These are phyloP conservation scores for Maconellicoccus hirsutus DNA, from an alignment of 1,140 invertebrate species.

Conservation along the genomic window DNA sequence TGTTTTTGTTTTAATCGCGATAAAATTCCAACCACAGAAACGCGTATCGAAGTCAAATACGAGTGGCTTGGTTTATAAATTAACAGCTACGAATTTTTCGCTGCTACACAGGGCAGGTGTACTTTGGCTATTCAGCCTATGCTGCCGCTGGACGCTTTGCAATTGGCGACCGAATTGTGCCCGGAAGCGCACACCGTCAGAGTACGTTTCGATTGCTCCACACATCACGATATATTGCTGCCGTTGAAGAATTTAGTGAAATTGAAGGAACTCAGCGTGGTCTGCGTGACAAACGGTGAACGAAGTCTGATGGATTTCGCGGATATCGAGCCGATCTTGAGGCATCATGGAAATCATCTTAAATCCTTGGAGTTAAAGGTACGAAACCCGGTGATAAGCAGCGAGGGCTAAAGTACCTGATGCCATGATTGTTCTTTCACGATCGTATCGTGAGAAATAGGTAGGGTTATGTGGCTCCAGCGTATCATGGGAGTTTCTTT, in stretches of 20 bases:
- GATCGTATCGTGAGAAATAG: too few relatives aligned
- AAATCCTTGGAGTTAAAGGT: conserved; percentile 32
- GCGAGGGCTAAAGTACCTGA: neutral
- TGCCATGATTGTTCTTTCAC: too few relatives aligned
- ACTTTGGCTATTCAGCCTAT: conserved; percentile 29
- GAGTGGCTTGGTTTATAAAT: too few relatives aligned
- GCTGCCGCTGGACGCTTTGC: conserved; percentile 30
- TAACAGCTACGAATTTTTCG: neutral
- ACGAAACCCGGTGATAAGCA: too few relatives aligned
- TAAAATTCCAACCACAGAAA: too few relatives aligned
- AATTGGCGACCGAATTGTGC: conserved; percentile 30
- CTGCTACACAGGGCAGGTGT: conserved; percentile 29
- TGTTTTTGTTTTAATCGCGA: too few relatives aligned
- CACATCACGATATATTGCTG: conserved; percentile 31
- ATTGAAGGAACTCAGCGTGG: conserved; percentile 31
- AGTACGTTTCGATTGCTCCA: conserved; percentile 31
- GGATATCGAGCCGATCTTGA: conserved; percentile 30
- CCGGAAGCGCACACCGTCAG: conserved; percentile 28
- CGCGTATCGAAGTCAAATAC: too few relatives aligned
- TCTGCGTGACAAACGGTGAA: conserved; percentile 33
- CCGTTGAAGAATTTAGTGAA: conserved; percentile 27
- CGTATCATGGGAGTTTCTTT: too few relatives aligned
- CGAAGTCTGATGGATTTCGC: conserved; percentile 31
- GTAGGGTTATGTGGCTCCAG: too few relatives aligned
- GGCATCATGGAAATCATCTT: conserved; percentile 29